These are phyloP conservation scores for Sebastes fasciatus DNA, from an alignment of 2,113 vertebrate genomes.

Conservation along the genomic window DNA sequence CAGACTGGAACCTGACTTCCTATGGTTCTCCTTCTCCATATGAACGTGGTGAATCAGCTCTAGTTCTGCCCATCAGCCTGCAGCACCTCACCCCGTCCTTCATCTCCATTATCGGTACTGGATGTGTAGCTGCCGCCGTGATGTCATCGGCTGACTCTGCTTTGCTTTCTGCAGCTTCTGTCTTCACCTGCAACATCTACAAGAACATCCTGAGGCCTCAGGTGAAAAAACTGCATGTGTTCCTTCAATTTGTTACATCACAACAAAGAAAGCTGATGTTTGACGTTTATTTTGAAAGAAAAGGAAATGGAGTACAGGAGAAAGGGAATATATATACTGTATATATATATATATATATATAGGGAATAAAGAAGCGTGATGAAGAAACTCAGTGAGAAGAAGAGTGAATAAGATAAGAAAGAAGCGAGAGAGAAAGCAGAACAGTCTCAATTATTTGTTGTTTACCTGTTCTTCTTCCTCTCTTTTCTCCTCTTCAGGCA, in stretches of 20 bases:
- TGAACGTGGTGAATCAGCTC: conserved; percentile 43
- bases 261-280: too few relatives aligned
- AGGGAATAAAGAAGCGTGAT: too few relatives aligned
- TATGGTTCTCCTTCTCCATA: conserved; percentile 47
- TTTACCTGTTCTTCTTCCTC: too few relatives aligned
- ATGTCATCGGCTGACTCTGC: conserved; percentile 73
- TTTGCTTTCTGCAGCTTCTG: conserved; percentile 67
- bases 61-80: conserved; percentile 47
- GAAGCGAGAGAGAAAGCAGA: too few relatives aligned
- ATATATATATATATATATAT: too few relatives aligned
- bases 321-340: too few relatives aligned
- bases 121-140: conserved; percentile 67
- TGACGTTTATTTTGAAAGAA: too few relatives aligned
- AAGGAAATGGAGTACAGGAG: too few relatives aligned
- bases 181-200: conserved; percentile 63
- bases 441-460: too few relatives aligned
- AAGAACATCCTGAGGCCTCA: conserved; percentile 62
- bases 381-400: too few relatives aligned
- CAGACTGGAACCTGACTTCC: conserved; percentile 65
- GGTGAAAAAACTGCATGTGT: conserved; percentile 1
- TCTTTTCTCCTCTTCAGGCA: conserved; percentile 72
- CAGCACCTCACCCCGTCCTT: conserved; percentile 47
- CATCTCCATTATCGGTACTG: conserved; percentile 55
- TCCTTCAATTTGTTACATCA: too few relatives aligned
- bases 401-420: too few relatives aligned